These are phyloP conservation scores for Craseonycteris thonglongyai DNA, from an alignment of 2,113 vertebrate genomes.

Conservation along the genomic window DNA sequence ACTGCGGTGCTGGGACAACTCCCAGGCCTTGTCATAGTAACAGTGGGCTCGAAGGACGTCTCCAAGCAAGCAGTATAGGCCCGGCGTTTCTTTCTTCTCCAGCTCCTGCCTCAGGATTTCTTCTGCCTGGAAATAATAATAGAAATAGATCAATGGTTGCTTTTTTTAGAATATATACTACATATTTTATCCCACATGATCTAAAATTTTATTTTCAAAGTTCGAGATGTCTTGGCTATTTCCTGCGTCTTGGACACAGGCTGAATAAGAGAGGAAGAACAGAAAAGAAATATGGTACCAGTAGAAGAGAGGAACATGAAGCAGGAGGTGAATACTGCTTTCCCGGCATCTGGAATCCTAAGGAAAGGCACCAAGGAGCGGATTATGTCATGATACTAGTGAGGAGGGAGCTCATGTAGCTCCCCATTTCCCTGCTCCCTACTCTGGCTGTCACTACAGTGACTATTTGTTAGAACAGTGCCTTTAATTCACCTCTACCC, in stretches of 20 bases:
- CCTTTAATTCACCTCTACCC: background rate
- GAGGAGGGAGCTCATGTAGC: background rate
- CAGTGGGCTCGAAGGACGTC: constrained; percentile 91
- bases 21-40: constrained; percentile 94
- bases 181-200: background rate
- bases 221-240: background rate
- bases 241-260: background rate
- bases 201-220: background rate
- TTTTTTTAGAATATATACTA: background rate
- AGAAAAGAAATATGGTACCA: background rate
- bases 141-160: constrained; percentile 27
- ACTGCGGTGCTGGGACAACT: constrained; percentile 89
- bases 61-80: constrained; percentile 92
- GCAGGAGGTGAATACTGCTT: background rate
- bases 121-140: constrained; percentile 85
- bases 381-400: background rate
- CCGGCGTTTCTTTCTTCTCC: constrained; percentile 90
- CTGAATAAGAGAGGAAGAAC: background rate
- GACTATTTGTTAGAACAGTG: background rate
- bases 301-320: background rate
- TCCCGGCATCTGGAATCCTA: background rate
- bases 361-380: background rate
- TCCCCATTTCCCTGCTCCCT: background rate
- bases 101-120: constrained; percentile 91
- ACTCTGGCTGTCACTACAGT: background rate